These are phyloP conservation scores for Drosophila helvetica DNA, from an alignment of 2,888 invertebrate species.

Conservation along the genomic window DNA sequence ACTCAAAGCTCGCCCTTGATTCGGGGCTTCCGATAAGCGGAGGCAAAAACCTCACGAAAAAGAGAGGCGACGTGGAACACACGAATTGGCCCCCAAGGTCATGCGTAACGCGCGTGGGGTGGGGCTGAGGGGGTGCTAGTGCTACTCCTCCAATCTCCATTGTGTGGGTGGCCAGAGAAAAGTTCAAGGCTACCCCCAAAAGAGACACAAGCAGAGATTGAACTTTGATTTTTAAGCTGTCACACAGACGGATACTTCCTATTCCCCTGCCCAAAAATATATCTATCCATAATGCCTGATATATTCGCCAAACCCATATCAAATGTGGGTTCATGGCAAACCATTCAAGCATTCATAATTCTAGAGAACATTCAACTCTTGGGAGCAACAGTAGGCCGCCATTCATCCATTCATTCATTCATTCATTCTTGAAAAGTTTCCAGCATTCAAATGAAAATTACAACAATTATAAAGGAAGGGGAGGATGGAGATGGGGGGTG, in stretches of 20 bases:
- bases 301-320: neutral
- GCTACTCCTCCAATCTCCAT: slow-evolving; percentile 8
- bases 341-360: neutral
- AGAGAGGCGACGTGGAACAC: slow-evolving; percentile 11
- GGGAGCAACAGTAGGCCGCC: neutral
- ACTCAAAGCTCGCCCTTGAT: slow-evolving; percentile 60
- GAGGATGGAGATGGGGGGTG: neutral
- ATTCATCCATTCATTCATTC: neutral
- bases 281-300: neutral
- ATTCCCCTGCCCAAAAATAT: slow-evolving; percentile 6
- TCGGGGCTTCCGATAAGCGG: slow-evolving; percentile 65
- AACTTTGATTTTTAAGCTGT: slow-evolving; percentile 44
- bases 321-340: neutral
- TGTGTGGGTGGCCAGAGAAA: slow-evolving; percentile 24
- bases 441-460: neutral
- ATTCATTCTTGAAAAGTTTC: slow-evolving; percentile 4
- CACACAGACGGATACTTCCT: slow-evolving; percentile 37
- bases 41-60: slow-evolving; percentile 62
- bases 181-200: slow-evolving; percentile 33
- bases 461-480: neutral
- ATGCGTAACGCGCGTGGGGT: slow-evolving; percentile 53
- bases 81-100: slow-evolving; percentile 56
- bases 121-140: neutral
- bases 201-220: slow-evolving; percentile 20
- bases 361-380: neutral